These are phyloP conservation scores for Pemphigus obesinymphae DNA, from an alignment of 1,140 invertebrate genomes.

Conservation along the genomic window DNA sequence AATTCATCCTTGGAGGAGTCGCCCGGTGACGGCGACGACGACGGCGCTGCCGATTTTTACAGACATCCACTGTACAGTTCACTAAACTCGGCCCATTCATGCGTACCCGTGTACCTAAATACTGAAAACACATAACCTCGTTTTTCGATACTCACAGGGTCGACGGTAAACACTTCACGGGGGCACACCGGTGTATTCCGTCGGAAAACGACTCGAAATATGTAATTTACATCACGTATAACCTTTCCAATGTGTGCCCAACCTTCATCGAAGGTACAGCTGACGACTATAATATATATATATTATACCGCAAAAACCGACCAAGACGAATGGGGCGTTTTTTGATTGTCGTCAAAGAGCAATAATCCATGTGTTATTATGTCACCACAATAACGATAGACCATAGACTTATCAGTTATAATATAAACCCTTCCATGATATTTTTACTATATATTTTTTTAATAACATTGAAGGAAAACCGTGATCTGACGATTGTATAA, in stretches of 20 bases:
- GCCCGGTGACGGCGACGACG: neutral
- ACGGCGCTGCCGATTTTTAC: constrained; percentile 18
- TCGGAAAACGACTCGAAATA: neutral
- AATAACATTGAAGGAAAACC: no score
- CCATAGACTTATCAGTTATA: no score
- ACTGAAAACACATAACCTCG: constrained; percentile 19
- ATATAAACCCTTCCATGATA: no score
- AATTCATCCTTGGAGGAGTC: constrained; percentile 39
- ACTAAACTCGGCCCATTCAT: constrained; percentile 24
- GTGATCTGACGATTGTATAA: no score
- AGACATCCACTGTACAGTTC: constrained; percentile 13
- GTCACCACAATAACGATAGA: no score
- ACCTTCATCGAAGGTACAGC: no score
- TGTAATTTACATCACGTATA: no score
- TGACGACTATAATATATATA: no score
- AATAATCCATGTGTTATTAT: neutral
- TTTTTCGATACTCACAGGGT: constrained; percentile 27
- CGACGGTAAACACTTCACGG: neutral
- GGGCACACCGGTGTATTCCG: neutral
- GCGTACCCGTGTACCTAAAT: constrained; percentile 35
- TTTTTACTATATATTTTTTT: no score
- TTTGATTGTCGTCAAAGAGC: neutral
- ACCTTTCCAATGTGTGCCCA: neutral
- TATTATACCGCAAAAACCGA: neutral
- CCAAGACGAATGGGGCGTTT: neutral